Evolutionary conservation across 2,888 invertebrate genomes (phyloP), one percentile per base, ranked within the genome.

Genomic region (Synergus gifuensis): DNA sequence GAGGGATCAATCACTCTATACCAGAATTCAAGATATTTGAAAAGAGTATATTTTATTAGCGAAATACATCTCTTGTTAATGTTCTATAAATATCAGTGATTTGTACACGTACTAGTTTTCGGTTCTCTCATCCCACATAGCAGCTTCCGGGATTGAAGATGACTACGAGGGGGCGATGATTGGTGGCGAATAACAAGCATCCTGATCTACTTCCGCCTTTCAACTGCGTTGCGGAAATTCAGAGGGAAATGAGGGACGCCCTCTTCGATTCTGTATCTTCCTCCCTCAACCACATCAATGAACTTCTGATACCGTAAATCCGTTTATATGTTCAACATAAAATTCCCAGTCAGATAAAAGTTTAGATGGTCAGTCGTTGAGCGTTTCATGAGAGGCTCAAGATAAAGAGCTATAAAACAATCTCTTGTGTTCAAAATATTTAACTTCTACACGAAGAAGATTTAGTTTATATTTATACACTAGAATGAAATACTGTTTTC

Each of bases 171-270:
- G 44, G 78, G 44, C 77, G 67, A 78, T 83, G 84, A 84, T 85
- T 82, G 84, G 82, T 81, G 69, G 80, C 82, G 85, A 85, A 85
- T 86, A 86, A 86, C 86, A 81, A 85, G 85, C 86, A 83, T 82
- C 83, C 83, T 82, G 83, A 85, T 84, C 83, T 79, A 80, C 81
- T 85, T 85, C 86, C 85, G 82, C 62, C 76, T 77, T 79, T 81
- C 79, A 77, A 78, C 76, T 76, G 82, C 79, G 78, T 63, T 58
- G 77, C 82, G 85, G 83, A 85, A 86, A 86, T 86, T 85, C 82
- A 82, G 81, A 78, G 73, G 83, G 82, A 86, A 86, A 85, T 85
- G 82, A 87, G 82, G 83, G 82, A 66, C 76, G 62, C 64, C 49
- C 58, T 64, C 63, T 60, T 22, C 67, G 49, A 18, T 76, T 76